Conservation (phyloP, 2,797 vertebrate species). For the Darevskia nairensis region DNA sequence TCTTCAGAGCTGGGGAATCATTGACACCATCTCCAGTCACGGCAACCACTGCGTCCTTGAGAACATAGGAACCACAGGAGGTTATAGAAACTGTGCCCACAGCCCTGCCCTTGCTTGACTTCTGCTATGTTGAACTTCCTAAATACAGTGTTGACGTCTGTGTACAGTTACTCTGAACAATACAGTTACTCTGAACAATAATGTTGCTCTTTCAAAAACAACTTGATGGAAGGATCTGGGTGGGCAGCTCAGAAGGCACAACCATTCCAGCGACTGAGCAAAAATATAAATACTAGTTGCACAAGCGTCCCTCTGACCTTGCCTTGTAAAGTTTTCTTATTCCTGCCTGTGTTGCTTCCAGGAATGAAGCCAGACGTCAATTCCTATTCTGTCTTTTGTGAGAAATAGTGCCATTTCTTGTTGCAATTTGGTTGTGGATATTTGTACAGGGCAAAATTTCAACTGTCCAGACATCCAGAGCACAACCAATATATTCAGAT, state of each 20-base stretch:
- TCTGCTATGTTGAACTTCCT: background rate
- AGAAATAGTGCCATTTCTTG: background rate
- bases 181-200: background rate
- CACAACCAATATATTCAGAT: background rate
- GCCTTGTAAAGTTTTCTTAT: background rate
- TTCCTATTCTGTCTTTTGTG: background rate
- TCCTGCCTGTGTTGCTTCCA: background rate
- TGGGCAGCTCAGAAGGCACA: background rate
- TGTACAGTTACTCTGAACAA: background rate
- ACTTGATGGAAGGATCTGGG: background rate
- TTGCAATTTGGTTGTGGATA: background rate
- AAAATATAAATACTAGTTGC: background rate
- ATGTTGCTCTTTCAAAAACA: background rate
- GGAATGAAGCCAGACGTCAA: background rate
- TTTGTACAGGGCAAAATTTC: background rate
- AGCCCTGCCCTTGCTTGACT: background rate
- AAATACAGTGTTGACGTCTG: background rate
- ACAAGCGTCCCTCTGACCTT: background rate
- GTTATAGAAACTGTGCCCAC: too few species aligned
- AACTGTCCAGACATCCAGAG: background rate
- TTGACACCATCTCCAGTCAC: conserved; percentile 86
- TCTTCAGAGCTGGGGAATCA: conserved; percentile 83
- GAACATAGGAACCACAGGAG: conserved; percentile 17
- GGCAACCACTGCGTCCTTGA: conserved; percentile 81
- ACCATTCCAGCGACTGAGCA: fast-evolving